These are phyloP conservation scores for Coccyzus lansbergi DNA, from an alignment of 2,797 vertebrate genomes.

Conservation along the genomic window DNA sequence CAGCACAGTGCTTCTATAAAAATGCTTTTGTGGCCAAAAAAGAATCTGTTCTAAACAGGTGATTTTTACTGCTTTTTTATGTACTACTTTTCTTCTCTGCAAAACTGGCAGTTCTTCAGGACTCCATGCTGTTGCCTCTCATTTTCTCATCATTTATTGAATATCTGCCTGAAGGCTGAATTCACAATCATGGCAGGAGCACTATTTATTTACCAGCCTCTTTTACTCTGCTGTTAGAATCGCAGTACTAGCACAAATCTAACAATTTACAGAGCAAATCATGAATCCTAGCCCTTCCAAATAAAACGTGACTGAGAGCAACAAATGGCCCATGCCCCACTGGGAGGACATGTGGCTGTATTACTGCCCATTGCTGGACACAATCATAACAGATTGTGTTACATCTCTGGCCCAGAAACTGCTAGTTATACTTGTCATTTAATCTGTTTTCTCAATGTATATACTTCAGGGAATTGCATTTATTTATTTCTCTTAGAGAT, in stretches of 20 bases:
- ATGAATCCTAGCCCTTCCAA: neutral
- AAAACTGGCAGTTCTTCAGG: neutral
- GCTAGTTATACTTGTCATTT: neutral
- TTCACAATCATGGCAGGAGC: neutral
- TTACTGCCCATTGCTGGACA: neutral
- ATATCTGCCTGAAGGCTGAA: constrained; percentile 28
- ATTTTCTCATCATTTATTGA: constrained; percentile 44
- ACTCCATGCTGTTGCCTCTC: neutral
- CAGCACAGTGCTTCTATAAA: neutral
- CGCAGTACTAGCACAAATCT: neutral
- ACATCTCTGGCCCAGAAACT: neutral
- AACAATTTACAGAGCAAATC: neutral
- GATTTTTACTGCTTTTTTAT: neutral
- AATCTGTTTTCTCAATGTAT: neutral
- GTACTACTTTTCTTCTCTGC: neutral
- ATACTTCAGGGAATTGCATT: neutral
- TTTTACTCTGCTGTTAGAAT: neutral
- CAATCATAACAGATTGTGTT: neutral
- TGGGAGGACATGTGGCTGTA: neutral
- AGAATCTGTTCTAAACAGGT: neutral
- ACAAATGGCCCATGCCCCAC: neutral
- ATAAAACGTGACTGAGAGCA: neutral
- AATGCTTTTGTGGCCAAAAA: neutral
- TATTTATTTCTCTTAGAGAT: neutral
- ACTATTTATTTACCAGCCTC: neutral